Conservation (phyloP, 2,113 vertebrate species). For the Orthonyx spaldingii region DNA sequence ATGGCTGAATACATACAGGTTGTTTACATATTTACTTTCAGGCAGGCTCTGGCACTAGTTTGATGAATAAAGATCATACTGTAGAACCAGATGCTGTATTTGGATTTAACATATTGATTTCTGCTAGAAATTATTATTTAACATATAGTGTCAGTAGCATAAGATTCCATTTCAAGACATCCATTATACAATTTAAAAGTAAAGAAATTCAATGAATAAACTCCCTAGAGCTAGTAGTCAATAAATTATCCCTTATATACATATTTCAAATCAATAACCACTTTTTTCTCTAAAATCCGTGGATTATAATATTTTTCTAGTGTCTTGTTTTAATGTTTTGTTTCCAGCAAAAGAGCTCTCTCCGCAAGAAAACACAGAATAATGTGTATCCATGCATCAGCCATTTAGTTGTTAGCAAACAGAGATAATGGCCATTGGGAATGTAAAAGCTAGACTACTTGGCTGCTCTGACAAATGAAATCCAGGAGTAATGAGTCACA, state of each 20-base stretch:
- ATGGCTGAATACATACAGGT: background rate
- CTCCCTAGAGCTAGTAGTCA: background rate
- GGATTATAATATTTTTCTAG: background rate
- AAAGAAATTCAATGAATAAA: background rate
- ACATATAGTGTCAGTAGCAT: background rate
- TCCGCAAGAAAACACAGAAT: constrained; percentile 44
- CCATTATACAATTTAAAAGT: background rate
- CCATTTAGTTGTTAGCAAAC: constrained; percentile 58
- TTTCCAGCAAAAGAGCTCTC: background rate
- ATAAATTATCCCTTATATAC: background rate
- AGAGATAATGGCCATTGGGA: constrained; percentile 50
- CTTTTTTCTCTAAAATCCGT: background rate
- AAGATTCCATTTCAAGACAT: background rate
- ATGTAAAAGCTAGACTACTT: constrained; percentile 40
- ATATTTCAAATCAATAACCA: background rate
- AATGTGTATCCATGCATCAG: constrained; percentile 14
- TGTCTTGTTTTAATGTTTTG: background rate
- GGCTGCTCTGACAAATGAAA: constrained; percentile 64
- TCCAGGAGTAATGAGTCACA: constrained; percentile 61
- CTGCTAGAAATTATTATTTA: constrained; percentile 7
- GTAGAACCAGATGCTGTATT: background rate
- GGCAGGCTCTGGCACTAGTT: background rate
- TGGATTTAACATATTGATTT: background rate
- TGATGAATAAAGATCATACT: background rate
- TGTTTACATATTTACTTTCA: background rate